Conservation (phyloP, 2,888 invertebrate species). For the Noctua comes region DNA sequence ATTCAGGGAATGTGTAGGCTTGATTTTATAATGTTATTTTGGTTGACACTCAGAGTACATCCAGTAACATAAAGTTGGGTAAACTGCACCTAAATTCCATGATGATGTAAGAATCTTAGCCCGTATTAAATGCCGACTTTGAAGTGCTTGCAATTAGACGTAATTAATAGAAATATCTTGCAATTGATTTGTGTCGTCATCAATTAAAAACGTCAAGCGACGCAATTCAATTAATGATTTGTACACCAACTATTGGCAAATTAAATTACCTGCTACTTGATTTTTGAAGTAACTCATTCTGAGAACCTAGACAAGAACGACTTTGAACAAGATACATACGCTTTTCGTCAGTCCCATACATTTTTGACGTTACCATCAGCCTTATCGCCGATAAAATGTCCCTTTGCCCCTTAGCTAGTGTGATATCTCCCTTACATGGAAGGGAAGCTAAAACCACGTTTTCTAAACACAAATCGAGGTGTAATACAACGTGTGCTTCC, state of each 20-base stretch:
- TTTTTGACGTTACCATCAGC: no score
- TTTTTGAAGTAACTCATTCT: neutral
- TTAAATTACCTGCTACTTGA: neutral
- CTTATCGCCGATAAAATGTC: neutral
- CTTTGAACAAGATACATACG: neutral
- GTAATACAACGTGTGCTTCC: slow-evolving; percentile 73
- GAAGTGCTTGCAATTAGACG: slow-evolving; percentile 20
- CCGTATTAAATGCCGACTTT: neutral
- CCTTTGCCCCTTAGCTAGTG: neutral
- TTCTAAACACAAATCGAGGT: slow-evolving; percentile 60
- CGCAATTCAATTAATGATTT: slow-evolving; percentile 6
- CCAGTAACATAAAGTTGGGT: neutral
- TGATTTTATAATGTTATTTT: no score
- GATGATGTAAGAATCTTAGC: neutral
- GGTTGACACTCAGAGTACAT: neutral
- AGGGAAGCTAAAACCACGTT: slow-evolving; percentile 42
- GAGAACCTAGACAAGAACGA: neutral
- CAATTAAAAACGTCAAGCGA: slow-evolving; percentile 19
- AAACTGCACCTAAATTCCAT: neutral
- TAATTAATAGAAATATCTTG: slow-evolving; percentile 1
- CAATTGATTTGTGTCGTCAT: slow-evolving; percentile 7
- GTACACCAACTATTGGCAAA: neutral
- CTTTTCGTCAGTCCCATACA: neutral
- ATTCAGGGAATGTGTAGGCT: neutral
- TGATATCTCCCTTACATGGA: slow-evolving; percentile 35